Conservation (phyloP, 2,888 invertebrate species). For the Blastobasis lacticolella region DNA sequence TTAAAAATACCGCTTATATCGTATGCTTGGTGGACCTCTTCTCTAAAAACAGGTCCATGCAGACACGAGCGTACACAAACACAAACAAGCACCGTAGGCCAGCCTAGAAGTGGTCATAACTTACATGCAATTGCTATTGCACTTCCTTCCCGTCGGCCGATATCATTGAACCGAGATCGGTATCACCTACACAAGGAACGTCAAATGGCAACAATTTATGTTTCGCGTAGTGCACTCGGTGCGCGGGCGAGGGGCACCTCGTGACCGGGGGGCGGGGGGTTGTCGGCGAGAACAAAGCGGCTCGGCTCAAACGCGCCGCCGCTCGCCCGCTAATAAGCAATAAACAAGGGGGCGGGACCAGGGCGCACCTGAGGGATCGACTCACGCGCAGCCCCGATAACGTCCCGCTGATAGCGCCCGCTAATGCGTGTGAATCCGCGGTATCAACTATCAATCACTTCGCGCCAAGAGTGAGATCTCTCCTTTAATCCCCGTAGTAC, state of each 20-base stretch:
- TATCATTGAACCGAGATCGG: conserved; percentile 63
- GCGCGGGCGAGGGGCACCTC: conserved; percentile 38
- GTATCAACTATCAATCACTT: no score
- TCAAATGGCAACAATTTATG: conserved; percentile 72
- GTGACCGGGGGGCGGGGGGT: conserved; percentile 44
- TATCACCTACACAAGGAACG: conserved; percentile 60
- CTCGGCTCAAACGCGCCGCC: conserved; percentile 68
- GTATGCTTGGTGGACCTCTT: no score
- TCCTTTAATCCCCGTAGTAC: no score
- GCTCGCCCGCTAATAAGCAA: conserved; percentile 70
- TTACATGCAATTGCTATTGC: no score
- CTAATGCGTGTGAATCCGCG: conserved; percentile 8
- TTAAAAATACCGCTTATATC: no score
- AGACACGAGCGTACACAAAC: no score
- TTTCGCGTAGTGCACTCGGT: conserved; percentile 55
- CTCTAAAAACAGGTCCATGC: no score
- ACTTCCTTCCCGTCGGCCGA: conserved; percentile 16
- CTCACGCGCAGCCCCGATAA: conserved; percentile 35
- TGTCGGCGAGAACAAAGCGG: conserved; percentile 69
- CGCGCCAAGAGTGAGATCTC: no score
- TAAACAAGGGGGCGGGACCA: conserved; percentile 72
- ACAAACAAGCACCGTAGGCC: no score
- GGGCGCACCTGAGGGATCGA: conserved; percentile 69
- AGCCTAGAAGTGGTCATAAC: no score
- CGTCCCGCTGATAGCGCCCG: conserved; percentile 8